Conservation (phyloP, 2,113 vertebrate genomes). For the Micronycteris hirsuta region DNA sequence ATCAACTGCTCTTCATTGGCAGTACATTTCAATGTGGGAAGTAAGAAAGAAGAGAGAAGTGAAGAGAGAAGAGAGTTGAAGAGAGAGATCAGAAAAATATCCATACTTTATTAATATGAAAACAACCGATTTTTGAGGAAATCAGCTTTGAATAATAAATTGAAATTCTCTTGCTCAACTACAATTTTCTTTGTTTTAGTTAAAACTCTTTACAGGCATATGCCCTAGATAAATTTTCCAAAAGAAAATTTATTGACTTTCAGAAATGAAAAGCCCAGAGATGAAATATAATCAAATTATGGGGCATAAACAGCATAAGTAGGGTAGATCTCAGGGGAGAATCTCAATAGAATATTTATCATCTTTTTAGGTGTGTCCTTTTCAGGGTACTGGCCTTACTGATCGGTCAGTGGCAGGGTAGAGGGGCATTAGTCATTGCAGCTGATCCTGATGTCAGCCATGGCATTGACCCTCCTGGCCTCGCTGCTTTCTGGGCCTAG, state of each 20-base stretch:
- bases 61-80: neutral
- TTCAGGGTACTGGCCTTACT: neutral
- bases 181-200: neutral
- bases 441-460: too few species aligned
- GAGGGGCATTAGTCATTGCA: too few species aligned
- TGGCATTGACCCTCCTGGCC: too few species aligned
- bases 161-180: neutral
- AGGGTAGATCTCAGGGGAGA: neutral
- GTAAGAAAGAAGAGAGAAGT: neutral
- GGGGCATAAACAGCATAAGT: neutral
- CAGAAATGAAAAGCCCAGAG: neutral
- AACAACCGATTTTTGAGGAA: neutral
- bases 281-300: neutral
- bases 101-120: neutral
- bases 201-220: neutral
- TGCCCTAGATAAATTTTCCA: neutral
- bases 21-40: neutral
- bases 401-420: neutral
- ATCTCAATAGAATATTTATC: neutral
- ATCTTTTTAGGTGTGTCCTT: neutral
- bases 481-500: neutral
- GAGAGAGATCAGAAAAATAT: neutral
- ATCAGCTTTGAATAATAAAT: neutral
- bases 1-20: neutral
- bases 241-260: neutral